phyloP scores from a whole-genome alignment of 2,797 vertebrate genomes.

The Chaenodraco wilsoni region DNA sequence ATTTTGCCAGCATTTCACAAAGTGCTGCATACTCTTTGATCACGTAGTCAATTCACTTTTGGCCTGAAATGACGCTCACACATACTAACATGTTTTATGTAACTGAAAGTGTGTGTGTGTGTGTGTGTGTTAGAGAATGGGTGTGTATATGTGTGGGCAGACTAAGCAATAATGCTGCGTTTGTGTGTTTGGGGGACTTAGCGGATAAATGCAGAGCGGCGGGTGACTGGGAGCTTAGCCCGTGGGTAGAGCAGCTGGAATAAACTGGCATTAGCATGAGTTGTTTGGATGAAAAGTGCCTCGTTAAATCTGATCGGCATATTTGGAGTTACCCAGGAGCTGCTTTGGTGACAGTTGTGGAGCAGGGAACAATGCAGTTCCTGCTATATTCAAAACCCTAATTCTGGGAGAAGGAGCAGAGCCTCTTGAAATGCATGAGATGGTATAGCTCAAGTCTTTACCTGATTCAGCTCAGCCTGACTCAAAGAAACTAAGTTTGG shows the following conservation, averaged over 20 bases:
- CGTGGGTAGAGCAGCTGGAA: conserved; percentile 67
- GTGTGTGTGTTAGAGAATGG: conserved; percentile 20
- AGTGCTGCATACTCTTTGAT: conserved; percentile 39
- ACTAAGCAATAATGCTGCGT: conserved; percentile 64
- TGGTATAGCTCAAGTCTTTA: conserved; percentile 61
- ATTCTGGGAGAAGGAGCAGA: conserved; percentile 49
- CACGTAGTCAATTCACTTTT: conserved; percentile 30
- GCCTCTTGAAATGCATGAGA: conserved; percentile 63
- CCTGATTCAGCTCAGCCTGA: conserved; percentile 68
- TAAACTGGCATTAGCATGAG: conserved; percentile 75
- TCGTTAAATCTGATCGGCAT: conserved; percentile 78
- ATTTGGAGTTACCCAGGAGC: conserved; percentile 69
- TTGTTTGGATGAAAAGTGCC: conserved; percentile 76
- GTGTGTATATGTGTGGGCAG: conserved; percentile 52
- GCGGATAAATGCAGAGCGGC: conserved; percentile 73
- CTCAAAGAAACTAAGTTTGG: conserved; percentile 58
- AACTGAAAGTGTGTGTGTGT: conserved; percentile 20
- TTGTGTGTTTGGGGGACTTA: conserved; percentile 74
- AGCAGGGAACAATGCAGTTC: conserved; percentile 63
- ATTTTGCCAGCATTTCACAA: conserved; percentile 31
- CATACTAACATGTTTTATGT: conserved; percentile 39
- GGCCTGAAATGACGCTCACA: conserved; percentile 57
- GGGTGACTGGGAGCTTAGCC: conserved; percentile 77
- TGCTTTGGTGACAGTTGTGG: conserved; percentile 65
- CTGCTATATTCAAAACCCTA: conserved; percentile 65